These are phyloP conservation scores for Brachyistius frenatus DNA, from an alignment of 2,113 vertebrate genomes.

Conservation along the genomic window DNA sequence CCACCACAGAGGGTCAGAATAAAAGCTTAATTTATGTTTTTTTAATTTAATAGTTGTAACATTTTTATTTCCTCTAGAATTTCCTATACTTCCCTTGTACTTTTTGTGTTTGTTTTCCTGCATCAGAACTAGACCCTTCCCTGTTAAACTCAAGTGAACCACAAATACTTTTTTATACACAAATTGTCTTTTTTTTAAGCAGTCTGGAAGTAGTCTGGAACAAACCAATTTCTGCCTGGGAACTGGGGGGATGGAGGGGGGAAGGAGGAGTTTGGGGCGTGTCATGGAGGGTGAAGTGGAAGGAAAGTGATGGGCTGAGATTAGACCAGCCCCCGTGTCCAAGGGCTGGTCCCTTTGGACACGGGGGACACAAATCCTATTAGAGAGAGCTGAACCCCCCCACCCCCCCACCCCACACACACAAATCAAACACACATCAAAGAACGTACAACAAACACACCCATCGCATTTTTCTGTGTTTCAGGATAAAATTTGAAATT, in stretches of 20 bases:
- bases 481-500: not conserved
- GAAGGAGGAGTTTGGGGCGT: not conserved
- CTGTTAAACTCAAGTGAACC: not conserved
- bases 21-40: too few relatives aligned
- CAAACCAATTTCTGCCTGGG: conserved; percentile 27
- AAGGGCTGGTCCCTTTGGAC: conserved; percentile 61
- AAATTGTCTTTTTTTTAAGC: too few relatives aligned
- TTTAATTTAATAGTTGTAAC: too few relatives aligned
- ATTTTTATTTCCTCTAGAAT: too few relatives aligned
- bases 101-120: not conserved
- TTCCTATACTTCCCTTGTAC: too few relatives aligned
- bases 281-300: conserved; percentile 21
- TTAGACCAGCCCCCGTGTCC: conserved; percentile 44
- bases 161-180: too few relatives aligned
- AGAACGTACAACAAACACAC: not conserved
- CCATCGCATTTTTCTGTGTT: not conserved
- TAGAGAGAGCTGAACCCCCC: conserved; percentile 59
- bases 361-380: conserved; percentile 67
- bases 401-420: too few relatives aligned
- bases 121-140: not conserved
- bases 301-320: conserved; percentile 53
- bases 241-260: too few relatives aligned
- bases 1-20: too few relatives aligned
- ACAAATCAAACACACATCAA: not conserved
- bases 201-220: not conserved